phyloP scores from a whole-genome alignment of 2,113 vertebrate genomes.

The Oreochromis niloticus region DNA sequence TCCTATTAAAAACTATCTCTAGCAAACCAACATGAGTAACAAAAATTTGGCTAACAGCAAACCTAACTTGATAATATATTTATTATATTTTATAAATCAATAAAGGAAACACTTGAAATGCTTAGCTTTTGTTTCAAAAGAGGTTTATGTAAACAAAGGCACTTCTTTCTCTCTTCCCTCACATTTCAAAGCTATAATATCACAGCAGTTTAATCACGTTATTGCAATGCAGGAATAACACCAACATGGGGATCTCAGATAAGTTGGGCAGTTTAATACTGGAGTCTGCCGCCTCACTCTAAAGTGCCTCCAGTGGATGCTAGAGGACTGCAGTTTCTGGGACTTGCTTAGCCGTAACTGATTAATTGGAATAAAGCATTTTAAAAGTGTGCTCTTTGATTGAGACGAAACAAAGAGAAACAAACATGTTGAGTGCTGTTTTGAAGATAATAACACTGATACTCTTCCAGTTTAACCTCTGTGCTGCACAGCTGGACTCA shows the following conservation, averaged over 20 bases:
- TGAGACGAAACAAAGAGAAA: neutral
- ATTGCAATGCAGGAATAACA: neutral
- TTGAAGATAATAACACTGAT: neutral
- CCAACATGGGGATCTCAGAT: neutral
- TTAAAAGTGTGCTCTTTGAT: neutral
- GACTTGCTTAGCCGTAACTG: neutral
- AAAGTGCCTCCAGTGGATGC: neutral
- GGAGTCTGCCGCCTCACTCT: neutral
- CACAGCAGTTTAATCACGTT: neutral
- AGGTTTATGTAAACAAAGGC: neutral
- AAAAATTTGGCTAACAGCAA: neutral
- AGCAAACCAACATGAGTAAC: neutral
- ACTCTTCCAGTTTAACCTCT: neutral
- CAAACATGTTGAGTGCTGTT: neutral
- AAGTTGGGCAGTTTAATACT: neutral
- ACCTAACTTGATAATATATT: neutral
- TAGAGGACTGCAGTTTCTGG: neutral
- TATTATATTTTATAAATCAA: neutral
- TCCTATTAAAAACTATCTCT: neutral
- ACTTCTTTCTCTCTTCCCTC: neutral
- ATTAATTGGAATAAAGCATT: neutral
- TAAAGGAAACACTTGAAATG: neutral
- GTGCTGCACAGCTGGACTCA: neutral
- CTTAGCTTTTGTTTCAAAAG: neutral
- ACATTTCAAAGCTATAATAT: neutral